Evolutionary conservation across 1,140 invertebrate genomes (phyloP).

Genomic region (Drosophila arawakana): DNA sequence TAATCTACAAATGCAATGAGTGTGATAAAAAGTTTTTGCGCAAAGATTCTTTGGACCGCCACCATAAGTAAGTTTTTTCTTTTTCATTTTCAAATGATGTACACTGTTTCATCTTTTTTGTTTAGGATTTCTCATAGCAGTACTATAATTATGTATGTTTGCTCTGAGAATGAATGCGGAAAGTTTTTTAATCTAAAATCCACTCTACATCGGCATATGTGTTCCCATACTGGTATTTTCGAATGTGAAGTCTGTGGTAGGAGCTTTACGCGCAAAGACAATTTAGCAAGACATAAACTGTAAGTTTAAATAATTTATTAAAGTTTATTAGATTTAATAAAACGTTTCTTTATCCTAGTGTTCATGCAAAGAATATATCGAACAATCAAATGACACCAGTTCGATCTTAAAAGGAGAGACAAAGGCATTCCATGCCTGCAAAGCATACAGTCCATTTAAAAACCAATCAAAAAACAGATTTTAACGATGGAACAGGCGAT

Average conservation of each 20-base stretch:
- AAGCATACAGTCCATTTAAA: neutral
- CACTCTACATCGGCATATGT: slow-evolving; percentile 17
- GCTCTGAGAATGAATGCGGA: slow-evolving; percentile 17
- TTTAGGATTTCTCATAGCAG: slow-evolving; percentile 23
- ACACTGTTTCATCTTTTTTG: neutral
- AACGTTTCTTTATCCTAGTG: neutral
- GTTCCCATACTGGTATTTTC: slow-evolving; percentile 13
- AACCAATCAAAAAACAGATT: neutral
- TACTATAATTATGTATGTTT: slow-evolving; percentile 25
- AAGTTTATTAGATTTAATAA: neutral
- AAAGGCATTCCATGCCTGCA: no score
- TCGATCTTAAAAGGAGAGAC: neutral
- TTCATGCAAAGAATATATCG: neutral
- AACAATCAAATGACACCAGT: no score
- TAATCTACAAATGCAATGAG: neutral
- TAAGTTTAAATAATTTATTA: neutral
- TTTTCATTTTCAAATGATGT: neutral
- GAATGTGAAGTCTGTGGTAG: slow-evolving; percentile 15
- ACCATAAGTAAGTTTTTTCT: slow-evolving; percentile 19
- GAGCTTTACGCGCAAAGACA: slow-evolving; percentile 29
- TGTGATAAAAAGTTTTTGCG: slow-evolving; percentile 25
- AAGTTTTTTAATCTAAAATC: slow-evolving; percentile 32
- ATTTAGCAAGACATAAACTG: slow-evolving; percentile 31
- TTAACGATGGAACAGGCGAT: neutral
- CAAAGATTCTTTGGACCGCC: slow-evolving; percentile 37